Evolutionary conservation across 2,797 vertebrate species (phyloP).

Genomic region (Aplochiton taeniatus): DNA sequence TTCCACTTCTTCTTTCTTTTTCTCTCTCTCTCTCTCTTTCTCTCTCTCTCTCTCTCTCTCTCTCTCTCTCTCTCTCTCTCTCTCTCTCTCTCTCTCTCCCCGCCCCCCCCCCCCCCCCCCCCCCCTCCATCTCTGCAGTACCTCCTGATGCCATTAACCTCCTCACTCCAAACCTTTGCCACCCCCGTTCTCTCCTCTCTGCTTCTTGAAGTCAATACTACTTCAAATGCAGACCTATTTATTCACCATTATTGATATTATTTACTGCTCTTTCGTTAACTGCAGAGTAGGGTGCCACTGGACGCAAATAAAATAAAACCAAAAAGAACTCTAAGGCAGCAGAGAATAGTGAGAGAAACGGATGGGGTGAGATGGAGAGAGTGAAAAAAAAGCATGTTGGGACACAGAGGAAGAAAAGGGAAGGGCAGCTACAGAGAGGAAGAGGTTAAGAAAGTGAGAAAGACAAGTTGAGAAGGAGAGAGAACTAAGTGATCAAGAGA

Average conservation of each 20-base stretch:
- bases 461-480: background rate
- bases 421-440: constrained; percentile 17
- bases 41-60: background rate
- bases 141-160: too few species aligned
- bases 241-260: constrained; percentile 55
- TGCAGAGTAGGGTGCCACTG: constrained; percentile 24
- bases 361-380: constrained; percentile 12
- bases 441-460: constrained; percentile 22
- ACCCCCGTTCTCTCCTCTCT: constrained; percentile 9
- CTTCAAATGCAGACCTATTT: constrained; percentile 52
- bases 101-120: background rate
- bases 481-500: constrained; percentile 22
- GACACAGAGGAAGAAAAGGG: background rate
- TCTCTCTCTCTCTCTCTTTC: background rate
- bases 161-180: background rate
- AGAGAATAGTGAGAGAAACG: constrained; percentile 14
- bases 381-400: background rate
- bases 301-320: too few species aligned
- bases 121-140: background rate
- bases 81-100: background rate
- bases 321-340: too few species aligned
- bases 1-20: constrained; percentile 21
- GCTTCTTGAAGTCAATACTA: constrained; percentile 10
- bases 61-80: background rate
- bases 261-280: constrained; percentile 47